Evolutionary conservation across 2,797 vertebrate genomes (phyloP), one percentile per base, ranked within the genome.

Genomic region (Odontamblyopus rebecca): DNA sequence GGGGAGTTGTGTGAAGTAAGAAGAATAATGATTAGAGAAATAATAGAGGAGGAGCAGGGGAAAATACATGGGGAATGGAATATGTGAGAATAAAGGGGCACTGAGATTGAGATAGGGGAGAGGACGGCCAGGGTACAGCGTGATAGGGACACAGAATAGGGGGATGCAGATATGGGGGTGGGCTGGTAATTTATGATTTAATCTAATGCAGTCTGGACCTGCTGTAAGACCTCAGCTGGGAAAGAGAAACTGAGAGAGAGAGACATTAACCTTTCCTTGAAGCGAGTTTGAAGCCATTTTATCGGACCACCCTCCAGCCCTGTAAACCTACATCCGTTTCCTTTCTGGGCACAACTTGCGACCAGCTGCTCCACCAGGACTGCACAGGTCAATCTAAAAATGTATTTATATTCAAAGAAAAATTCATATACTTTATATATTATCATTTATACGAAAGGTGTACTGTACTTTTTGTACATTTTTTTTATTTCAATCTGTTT

Each of bases 121-220:
- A 84, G 84, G 78, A 81, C 71, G 78, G 77, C 77, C 82, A 84
- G 77, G 79, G 75, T 82, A 77, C 83, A 70, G 77, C 77, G 72
- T 80, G 83, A 89, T 84, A 83, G 79, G 79, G 69, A 67, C 65
- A 72, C 79, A 74, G 78, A 71, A 74, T 72, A 38, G 75, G 71
- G 71, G 81, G 83, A 82, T 95, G 93, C 90, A 97, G 96, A 96
- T 97, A 95, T 94, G 94, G 95, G 95, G 94, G 94, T 93, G 93
- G 86, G 82, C 71, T 82, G 94, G 95, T 97, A 97, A 97, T 98
- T 97, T 98, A 98, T 97, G 96, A 97, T 98, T 97, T 98, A 97
- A 98, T 98, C 97, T 97, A 96, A 96, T 96, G 94, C 94, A 95
- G 95, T 94, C 94, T 94, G 91, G 95, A 95, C 95, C 96, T 95